Conservation (phyloP, 2,797 vertebrate species). For the Typhlichthys eigenmanni region DNA sequence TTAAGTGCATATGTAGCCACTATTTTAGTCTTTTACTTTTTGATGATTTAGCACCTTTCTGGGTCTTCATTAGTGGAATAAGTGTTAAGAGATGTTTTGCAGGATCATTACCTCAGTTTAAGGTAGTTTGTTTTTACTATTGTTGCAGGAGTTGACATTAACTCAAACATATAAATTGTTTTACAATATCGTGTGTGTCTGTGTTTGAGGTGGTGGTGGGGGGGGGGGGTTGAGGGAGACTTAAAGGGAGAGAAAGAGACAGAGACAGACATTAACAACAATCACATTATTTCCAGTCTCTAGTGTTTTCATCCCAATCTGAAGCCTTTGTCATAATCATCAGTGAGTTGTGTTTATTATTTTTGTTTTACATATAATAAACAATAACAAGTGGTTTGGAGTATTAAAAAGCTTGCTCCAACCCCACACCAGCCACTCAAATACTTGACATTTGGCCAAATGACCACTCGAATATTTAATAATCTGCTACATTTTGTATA, state of each 20-base stretch:
- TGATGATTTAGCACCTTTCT: neutral
- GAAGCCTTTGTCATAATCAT: slow-evolving; percentile 51
- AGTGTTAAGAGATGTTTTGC: neutral
- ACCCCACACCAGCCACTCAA: slow-evolving; percentile 31
- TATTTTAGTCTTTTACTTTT: neutral
- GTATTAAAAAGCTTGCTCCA: slow-evolving; percentile 35
- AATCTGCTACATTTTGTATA: slow-evolving; percentile 39
- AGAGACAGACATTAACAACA: neutral
- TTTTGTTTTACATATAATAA: slow-evolving; percentile 7
- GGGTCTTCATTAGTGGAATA: neutral
- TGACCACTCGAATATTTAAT: slow-evolving; percentile 37
- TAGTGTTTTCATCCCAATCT: slow-evolving; percentile 45
- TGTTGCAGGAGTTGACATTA: slow-evolving; percentile 27
- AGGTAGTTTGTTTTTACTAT: neutral
- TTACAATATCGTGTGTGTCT: neutral
- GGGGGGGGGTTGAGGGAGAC: slow-evolving; percentile 13
- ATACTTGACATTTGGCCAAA: slow-evolving; percentile 30
- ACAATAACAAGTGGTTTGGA: slow-evolving; percentile 29
- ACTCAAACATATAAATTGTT: slow-evolving; percentile 31
- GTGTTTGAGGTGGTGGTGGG: slow-evolving; percentile 32
- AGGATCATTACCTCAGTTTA: neutral
- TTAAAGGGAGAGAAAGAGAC: too few species aligned
- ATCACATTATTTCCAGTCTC: slow-evolving; percentile 43
- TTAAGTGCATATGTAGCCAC: slow-evolving; percentile 4
- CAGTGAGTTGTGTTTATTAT: slow-evolving; percentile 30